Percentiles rank a stretch among this genome's conserved stretches.
Conservation (phyloP, 2,888 invertebrate genomes). For the Bembecia ichneumoniformis region DNA sequence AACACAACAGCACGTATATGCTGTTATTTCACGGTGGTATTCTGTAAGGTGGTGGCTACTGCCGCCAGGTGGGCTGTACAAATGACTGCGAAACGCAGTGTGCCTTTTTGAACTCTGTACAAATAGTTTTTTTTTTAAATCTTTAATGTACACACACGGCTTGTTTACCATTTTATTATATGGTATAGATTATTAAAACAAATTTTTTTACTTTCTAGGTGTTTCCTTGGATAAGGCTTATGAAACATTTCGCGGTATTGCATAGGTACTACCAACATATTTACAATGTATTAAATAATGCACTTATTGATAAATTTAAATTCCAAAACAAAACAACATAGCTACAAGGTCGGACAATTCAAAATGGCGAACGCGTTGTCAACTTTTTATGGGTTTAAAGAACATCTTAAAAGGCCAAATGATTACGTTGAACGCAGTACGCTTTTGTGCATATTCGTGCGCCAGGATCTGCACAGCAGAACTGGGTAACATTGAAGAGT, state of each 20-base stretch:
- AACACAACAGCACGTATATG: no score
- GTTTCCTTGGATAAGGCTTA: neutral
- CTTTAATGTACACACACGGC: no score
- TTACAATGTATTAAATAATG: neutral
- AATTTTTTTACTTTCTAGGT: neutral
- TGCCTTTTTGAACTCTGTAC: no score
- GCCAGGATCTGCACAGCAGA: conserved; percentile 40
- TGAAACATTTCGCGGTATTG: neutral
- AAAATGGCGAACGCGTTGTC: conserved; percentile 27
- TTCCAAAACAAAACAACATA: neutral
- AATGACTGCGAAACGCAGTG: no score
- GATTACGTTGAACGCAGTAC: conserved; percentile 22
- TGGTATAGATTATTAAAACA: no score
- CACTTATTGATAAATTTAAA: neutral
- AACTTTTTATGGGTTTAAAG: conserved; percentile 14
- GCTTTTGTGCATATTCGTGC: conserved; percentile 26
- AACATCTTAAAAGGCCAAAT: conserved; percentile 33
- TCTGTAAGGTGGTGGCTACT: no score
- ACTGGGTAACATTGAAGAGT: conserved; percentile 67
- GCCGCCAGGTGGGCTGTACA: no score
- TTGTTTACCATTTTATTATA: no score
- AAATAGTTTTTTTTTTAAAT: no score
- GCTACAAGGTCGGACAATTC: conserved; percentile 15
- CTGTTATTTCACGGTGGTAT: no score
- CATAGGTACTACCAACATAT: neutral